Base-by-base conservation (phyloP, 2,113 vertebrate genomes). In the Sylvilagus bachmani region DNA sequence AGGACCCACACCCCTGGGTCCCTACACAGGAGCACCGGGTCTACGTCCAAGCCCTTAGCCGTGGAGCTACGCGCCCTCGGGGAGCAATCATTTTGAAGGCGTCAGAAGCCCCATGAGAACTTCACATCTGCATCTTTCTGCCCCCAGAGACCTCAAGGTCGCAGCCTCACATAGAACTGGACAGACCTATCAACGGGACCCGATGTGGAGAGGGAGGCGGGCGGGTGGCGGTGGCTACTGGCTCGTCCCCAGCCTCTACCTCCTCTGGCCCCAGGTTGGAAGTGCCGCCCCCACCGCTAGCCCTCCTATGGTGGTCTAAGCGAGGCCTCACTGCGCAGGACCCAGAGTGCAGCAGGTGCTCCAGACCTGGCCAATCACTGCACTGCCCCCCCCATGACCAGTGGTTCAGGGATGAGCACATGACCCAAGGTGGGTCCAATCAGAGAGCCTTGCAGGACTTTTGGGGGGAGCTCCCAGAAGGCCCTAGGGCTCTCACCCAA, bases 271-370 rank as follows among this genome's bases (percentile, higher is more conserved):
- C 29, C 9, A 75, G 69, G 8, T 9, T 9, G 9, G 61, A 27
- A 1, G 36, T 6, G 21, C 21, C 4, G 0, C 6, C 66, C 11
- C 10, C 11, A 0, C 14, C 6, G 3, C 24, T 1, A 21, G 9
- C 13, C 21, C 27, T 19, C 55, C 44, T 21, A 27, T 51, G 3
- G 29, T 29, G 38, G 7, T 64, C 27, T 49, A 33, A 1, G 4
- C 21, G 21, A 33, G 62, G 44, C 86, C 16, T 92, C n/a, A 1
- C 17, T 1, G 5, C 1, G 8, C 58, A 4, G 55, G 49, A 31
- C 6, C 16, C 11, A 29, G 38, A 22, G 5, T 2, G 7, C 66
- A 64, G 33, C 61, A 11, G 1, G 19, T 27, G 51, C 33, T 61
- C 38, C 31, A 67, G n/a, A 8, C 31, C 31, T 77, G 74, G 36